phyloP scores from a whole-genome alignment of 2,888 invertebrate genomes.

The Tetragonisca angustula region DNA sequence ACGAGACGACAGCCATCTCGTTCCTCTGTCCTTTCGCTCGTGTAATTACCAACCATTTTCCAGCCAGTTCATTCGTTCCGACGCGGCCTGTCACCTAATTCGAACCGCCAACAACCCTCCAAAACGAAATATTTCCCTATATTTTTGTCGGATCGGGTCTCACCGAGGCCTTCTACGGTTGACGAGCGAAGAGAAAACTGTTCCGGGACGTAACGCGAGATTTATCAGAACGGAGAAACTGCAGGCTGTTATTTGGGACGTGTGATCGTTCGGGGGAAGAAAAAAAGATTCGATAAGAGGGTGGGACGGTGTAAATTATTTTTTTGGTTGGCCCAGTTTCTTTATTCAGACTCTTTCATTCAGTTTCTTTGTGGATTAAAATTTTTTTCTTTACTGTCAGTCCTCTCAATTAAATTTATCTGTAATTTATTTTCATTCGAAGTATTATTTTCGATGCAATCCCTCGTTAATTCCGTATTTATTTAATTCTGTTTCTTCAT shows the following conservation, averaged over 20 bases:
- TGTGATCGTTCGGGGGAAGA: neutral
- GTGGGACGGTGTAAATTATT: too few relatives aligned
- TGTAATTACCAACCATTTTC: slow-evolving; percentile 35
- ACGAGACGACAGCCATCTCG: neutral
- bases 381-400: too few relatives aligned
- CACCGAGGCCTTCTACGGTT: neutral
- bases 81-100: slow-evolving; percentile 10
- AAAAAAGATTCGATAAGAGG: neutral
- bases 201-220: neutral
- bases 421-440: too few relatives aligned
- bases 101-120: neutral
- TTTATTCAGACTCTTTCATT: too few relatives aligned
- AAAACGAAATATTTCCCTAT: neutral
- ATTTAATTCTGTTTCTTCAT: too few relatives aligned
- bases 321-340: too few relatives aligned
- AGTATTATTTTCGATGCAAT: too few relatives aligned
- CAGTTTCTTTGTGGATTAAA: too few relatives aligned
- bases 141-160: neutral
- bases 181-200: neutral
- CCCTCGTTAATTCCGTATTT: too few relatives aligned
- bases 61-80: neutral
- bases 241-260: neutral
- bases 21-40: slow-evolving; percentile 20
- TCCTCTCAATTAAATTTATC: too few relatives aligned
- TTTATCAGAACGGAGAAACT: neutral